These are phyloP conservation scores for Drosophila formosana DNA, from an alignment of 2,888 invertebrate species.

Conservation along the genomic window DNA sequence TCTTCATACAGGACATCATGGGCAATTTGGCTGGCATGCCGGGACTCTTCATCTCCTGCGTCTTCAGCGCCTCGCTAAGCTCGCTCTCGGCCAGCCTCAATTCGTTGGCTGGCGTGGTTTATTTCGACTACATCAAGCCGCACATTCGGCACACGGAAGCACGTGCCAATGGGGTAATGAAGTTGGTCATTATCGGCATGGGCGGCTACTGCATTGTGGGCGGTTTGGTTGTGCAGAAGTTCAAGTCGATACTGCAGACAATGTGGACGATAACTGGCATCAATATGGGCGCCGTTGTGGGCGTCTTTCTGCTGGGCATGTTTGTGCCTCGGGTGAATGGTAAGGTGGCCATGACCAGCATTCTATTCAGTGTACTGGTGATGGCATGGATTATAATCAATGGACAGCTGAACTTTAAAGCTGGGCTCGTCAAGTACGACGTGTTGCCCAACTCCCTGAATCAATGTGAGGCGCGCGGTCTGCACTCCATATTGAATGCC, in stretches of 20 bases:
- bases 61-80: constrained; percentile 88
- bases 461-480: constrained; percentile 70
- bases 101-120: constrained; percentile 86
- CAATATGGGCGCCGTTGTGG: constrained; percentile 88
- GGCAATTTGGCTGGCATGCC: constrained; percentile 86
- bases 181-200: constrained; percentile 83
- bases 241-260: constrained; percentile 86
- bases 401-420: constrained; percentile 72
- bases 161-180: constrained; percentile 86
- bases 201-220: constrained; percentile 88
- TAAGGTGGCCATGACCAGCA: constrained; percentile 80
- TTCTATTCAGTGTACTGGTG: constrained; percentile 74
- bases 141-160: constrained; percentile 84
- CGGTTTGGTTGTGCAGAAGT: constrained; percentile 84
- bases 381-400: constrained; percentile 82
- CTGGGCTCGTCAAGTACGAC: constrained; percentile 75
- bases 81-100: constrained; percentile 87
- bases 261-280: constrained; percentile 85
- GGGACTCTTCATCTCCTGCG: constrained; percentile 87
- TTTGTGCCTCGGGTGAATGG: constrained; percentile 88
- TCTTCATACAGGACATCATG: constrained; percentile 87
- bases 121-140: constrained; percentile 87
- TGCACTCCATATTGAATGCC: constrained; percentile 56
- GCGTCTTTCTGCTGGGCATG: constrained; percentile 89
- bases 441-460: constrained; percentile 77